Conservation (phyloP, 2,888 invertebrate species). For the Pasiphila rectangulata region DNA sequence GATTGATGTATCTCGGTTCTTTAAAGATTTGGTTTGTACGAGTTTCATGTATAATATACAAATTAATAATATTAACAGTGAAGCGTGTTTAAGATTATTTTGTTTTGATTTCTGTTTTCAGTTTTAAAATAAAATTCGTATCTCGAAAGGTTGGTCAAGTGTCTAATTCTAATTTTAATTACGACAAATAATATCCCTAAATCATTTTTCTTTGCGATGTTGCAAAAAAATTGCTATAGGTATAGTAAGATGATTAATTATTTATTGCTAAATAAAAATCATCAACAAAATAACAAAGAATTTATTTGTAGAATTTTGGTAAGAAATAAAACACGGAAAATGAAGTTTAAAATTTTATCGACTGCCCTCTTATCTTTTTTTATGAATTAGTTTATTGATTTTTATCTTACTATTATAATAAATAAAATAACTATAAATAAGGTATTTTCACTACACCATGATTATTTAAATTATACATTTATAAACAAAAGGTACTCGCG, state of each 20-base stretch:
- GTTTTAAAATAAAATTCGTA: no score
- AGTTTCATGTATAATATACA: no score
- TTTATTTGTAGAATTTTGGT: background rate
- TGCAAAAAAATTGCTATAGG: no score
- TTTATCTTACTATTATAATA: slow-evolving; percentile 9
- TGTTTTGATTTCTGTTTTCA: no score
- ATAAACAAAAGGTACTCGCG: slow-evolving; percentile 75
- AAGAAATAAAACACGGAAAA: slow-evolving; percentile 31
- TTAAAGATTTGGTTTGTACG: no score
- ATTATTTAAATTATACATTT: slow-evolving; percentile 44
- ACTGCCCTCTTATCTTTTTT: slow-evolving; percentile 29
- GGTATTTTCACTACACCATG: slow-evolving; percentile 31
- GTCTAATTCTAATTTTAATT: no score
- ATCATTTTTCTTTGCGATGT: no score
- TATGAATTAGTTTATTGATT: slow-evolving; percentile 11
- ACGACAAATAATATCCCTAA: no score
- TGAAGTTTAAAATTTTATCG: slow-evolving; percentile 40
- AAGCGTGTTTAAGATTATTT: no score
- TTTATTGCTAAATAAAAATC: slow-evolving; percentile 1
- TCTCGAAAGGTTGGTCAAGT: no score
- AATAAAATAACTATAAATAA: slow-evolving; percentile 7
- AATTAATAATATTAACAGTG: no score
- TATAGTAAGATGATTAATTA: background rate
- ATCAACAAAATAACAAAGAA: slow-evolving; percentile 8
- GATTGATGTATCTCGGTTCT: no score